Base-by-base conservation (phyloP, 2,888 invertebrate species). In the Thysanoteuthis rhombus region DNA sequence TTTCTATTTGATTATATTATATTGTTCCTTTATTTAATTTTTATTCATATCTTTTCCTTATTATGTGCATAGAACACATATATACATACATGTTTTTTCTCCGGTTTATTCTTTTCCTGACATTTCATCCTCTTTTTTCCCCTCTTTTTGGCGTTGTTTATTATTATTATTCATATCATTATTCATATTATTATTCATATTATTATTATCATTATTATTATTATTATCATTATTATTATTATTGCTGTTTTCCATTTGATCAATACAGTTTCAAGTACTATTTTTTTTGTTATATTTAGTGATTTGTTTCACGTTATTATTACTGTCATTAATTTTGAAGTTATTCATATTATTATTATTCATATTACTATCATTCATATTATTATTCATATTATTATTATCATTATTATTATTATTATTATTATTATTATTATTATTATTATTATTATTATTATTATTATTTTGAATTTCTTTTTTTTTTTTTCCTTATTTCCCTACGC, bases 151-250 rank as follows among this genome's bases (percentile, higher is more conserved):
- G n/a, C n/a, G n/a, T n/a, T n/a, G n/a, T n/a, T n/a, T n/a, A n/a
- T n/a, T n/a, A n/a, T n/a, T n/a, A n/a, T n/a, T n/a, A 16, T 75
- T 16, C 8, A 75, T 12, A 25, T n/a, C 36, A 4, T 75, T n/a
- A 36, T 16, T n/a, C 2, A 1, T 75, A n/a, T 75, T 75, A 12
- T 32, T 75, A 10, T 75, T n/a, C 1, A 16, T 75, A n/a, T n/a
- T 75, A n/a, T 75, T 75, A 75, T 75, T 75, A 75, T 75, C n/a
- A 75, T 75, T 75, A 75, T 75, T 75, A 75, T 75, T 75, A 75
- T 75, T 75, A 75, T 75, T 75, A 75, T 75, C n/a, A 75, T 32
- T 75, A 75, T 58, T 58, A 58, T 58, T 58, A 58, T 58, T 32
- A 58, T 58, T 19, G 2, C 1, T 22, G 47, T 22, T 22, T 47